Conservation (phyloP, 2,888 invertebrate species). For the Portevinia maculata region DNA sequence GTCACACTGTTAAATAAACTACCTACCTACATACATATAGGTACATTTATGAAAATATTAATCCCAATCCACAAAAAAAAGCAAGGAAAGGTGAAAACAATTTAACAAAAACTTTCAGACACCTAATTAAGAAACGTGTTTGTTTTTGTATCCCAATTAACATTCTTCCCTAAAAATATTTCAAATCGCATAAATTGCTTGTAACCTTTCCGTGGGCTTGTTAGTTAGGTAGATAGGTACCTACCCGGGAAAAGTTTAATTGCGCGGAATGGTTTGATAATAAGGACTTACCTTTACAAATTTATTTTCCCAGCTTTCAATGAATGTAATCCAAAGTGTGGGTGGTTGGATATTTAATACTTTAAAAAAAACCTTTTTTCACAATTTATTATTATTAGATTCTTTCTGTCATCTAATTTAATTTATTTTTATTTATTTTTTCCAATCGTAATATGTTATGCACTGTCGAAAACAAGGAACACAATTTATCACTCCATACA, state of each 20-base stretch:
- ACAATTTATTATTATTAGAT: background rate
- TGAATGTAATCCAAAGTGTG: slow-evolving; percentile 33
- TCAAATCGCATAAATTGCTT: background rate
- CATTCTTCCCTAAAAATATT: slow-evolving; percentile 5
- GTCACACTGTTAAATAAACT: background rate
- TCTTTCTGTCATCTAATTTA: background rate
- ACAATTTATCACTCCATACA: slow-evolving; percentile 16
- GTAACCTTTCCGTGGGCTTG: background rate
- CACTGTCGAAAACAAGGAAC: slow-evolving; percentile 7
- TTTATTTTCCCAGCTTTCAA: background rate
- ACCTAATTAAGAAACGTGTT: slow-evolving; percentile 46
- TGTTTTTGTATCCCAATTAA: slow-evolving; percentile 51
- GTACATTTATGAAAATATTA: too few species aligned
- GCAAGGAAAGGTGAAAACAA: slow-evolving; percentile 12
- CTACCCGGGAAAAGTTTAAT: slow-evolving; percentile 11
- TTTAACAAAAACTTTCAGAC: slow-evolving; percentile 17
- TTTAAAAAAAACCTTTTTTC: background rate
- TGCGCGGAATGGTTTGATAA: slow-evolving; percentile 2
- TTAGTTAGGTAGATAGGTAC: background rate
- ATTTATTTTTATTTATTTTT: background rate
- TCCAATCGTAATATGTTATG: slow-evolving; percentile 24
- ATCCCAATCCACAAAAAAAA: background rate
- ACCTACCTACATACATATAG: too few species aligned
- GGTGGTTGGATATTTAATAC: background rate
- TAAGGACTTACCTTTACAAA: slow-evolving; percentile 30